These are phyloP conservation scores for Isurus oxyrinchus DNA, from an alignment of 2,113 vertebrate genomes.

Conservation along the genomic window DNA sequence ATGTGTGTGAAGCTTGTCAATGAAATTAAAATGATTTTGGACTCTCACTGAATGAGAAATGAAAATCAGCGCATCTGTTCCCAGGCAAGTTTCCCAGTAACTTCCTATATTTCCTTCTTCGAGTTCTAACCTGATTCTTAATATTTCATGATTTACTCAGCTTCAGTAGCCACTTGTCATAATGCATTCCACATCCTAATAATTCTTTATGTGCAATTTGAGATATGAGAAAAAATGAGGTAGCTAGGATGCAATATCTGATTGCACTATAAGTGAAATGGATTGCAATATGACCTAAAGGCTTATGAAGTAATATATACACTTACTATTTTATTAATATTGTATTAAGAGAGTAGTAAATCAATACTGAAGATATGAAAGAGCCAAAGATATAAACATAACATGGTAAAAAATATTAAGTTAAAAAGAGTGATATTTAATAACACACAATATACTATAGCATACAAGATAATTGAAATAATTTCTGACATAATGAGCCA, in stretches of 20 bases:
- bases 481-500: not conserved
- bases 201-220: not conserved
- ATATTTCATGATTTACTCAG: not conserved
- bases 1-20: not conserved
- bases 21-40: not conserved
- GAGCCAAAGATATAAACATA: not conserved
- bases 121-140: not conserved
- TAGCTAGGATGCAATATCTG: not conserved
- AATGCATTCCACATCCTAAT: not conserved
- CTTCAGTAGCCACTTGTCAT: not conserved
- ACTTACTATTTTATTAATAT: not conserved
- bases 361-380: not conserved
- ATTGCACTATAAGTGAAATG: not conserved
- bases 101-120: not conserved
- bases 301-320: not conserved
- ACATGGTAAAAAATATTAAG: not conserved
- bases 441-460: not conserved
- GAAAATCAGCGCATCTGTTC: not conserved
- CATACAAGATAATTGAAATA: not conserved
- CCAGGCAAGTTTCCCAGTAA: not conserved
- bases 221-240: not conserved
- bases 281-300: not conserved
- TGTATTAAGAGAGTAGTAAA: not conserved
- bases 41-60: not conserved
- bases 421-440: not conserved